Evolutionary conservation across 53 echinoderm and acorn worm genomes (phyloP), one percentile per base, ranked within the genome.

Genomic region (Actinopyga echinites): DNA sequence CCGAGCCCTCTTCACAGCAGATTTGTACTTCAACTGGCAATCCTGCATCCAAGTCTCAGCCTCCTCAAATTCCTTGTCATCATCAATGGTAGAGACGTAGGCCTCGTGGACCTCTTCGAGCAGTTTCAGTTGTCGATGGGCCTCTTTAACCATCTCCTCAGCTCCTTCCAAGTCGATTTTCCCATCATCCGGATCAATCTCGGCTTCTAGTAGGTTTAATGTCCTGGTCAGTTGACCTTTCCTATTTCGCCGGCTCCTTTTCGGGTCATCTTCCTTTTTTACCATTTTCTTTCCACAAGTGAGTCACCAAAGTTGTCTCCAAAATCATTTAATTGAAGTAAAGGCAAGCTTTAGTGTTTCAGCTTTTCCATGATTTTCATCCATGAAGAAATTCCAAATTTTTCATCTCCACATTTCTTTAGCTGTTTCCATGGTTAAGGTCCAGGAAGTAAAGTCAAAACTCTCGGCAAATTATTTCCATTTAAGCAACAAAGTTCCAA

Each of bases 31-130:
- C 20, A 59, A 22, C 32, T 81, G 82, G 37, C 82, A 81, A 5
- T 62, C 82, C 63, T 81, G 62, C 82, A 59, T 81, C 82, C 82
- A 62, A 3, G 32, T 61, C 33, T 81, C 82, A 4, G 82, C 36
- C n/a, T 33, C 38, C 10, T 33, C 82, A 31, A 81, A 81, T 61
- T 61, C 68, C 68, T 8, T 33, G 11, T 81, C 62, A 3, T 81
- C 82, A 20, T 30, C 42, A 36, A 81, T 81, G 1, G 62, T 23
- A n/a, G 59, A 6, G 19, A 81, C 30, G 11, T 40, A 61, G 19
- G 81, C 33, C 33, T 81, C 61, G 30, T 81, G 81, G 32, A 34
- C 45, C 21, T 81, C 81, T 20, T 81, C 59, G 2, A 49, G 10
- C 3, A 42, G 77, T 23, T 43, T 35, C 3, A 75, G 54, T 75